Conservation (phyloP, 2,113 vertebrate species). For the Dicentrarchus labrax region DNA sequence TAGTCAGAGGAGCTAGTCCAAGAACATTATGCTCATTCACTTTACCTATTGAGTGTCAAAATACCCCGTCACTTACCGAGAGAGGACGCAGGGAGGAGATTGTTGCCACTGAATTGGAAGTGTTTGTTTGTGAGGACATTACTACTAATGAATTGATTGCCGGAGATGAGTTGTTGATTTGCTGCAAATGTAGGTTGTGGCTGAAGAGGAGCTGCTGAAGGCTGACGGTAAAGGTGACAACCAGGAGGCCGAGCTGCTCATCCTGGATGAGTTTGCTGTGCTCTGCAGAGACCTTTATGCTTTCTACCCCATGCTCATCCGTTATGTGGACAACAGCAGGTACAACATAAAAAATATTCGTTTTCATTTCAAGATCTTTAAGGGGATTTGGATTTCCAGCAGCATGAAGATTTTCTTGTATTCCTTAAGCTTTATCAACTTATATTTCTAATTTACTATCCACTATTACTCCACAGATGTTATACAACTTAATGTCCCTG, state of each 20-base stretch:
- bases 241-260: conserved; percentile 95
- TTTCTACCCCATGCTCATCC: conserved; percentile 98
- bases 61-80: background rate
- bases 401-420: background rate
- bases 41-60: background rate
- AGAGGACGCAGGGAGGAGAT: background rate
- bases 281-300: conserved; percentile 97
- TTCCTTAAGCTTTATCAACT: background rate
- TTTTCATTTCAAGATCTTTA: background rate
- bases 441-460: background rate
- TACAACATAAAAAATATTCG: conserved; percentile 54
- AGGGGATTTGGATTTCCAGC: background rate
- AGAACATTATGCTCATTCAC: background rate
- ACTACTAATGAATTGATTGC: background rate
- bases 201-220: conserved; percentile 94
- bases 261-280: conserved; percentile 96
- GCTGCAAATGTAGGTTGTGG: conserved; percentile 81
- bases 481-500: background rate
- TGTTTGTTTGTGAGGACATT: background rate
- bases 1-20: background rate
- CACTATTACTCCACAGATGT: background rate
- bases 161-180: conserved; percentile 26
- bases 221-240: conserved; percentile 92
- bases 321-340: conserved; percentile 98
- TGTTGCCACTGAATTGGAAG: background rate